These are phyloP conservation scores for Amphiura filiformis DNA, from an alignment of 35 echinoderm and acorn worm genomes.

Conservation along the genomic window DNA sequence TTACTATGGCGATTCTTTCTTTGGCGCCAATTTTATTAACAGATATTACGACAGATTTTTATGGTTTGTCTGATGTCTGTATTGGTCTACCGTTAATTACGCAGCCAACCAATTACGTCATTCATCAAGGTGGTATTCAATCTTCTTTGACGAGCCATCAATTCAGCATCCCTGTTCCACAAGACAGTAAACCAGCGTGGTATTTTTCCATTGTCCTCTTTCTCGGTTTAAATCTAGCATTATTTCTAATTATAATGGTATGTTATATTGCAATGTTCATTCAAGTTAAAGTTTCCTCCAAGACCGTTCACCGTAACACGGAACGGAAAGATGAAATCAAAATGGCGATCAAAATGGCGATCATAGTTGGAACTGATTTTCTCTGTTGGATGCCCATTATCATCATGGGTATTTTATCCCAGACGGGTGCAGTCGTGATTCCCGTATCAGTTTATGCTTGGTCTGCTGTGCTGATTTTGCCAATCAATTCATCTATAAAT, in stretches of 20 bases:
- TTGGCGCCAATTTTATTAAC: constrained; percentile 27
- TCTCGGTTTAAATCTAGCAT: not conserved
- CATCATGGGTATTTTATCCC: constrained; percentile 38
- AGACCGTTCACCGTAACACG: not conserved
- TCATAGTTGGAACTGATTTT: constrained; percentile 39
- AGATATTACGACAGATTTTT: constrained; percentile 2
- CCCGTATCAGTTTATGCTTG: not conserved
- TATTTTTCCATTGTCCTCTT: not conserved
- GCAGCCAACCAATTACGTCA: not conserved
- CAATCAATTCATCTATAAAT: constrained; percentile 32
- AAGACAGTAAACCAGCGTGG: not conserved
- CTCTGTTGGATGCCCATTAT: constrained; percentile 56
- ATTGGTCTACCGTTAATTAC: too few relatives aligned
- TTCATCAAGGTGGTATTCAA: not conserved
- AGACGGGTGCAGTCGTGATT: not conserved
- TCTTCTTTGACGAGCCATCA: not conserved
- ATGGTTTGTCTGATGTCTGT: constrained; percentile 58
- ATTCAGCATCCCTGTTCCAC: not conserved
- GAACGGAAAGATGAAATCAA: constrained; percentile 12
- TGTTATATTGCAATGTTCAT: constrained; percentile 23
- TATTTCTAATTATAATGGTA: not conserved
- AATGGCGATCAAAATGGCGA: constrained; percentile 54
- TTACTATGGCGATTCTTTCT: not conserved
- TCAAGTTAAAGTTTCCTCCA: not conserved
- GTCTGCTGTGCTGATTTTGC: constrained; percentile 29